Conservation (phyloP, 2,797 vertebrate species). For the Lepidocolaptes lacrymiger region DNA sequence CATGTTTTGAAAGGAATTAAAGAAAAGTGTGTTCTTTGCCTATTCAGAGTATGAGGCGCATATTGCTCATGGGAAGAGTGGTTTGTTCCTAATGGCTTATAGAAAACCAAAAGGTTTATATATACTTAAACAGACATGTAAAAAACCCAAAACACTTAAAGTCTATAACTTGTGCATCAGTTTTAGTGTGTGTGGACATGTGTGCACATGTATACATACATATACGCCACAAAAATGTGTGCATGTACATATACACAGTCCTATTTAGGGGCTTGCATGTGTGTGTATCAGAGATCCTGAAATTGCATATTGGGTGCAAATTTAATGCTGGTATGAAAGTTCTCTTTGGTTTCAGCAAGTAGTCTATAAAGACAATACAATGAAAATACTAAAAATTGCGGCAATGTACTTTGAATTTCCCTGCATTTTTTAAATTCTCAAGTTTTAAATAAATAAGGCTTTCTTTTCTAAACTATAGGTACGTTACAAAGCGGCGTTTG, state of each 20-base stretch:
- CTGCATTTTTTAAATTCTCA: conserved; percentile 71
- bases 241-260: neutral
- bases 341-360: conserved; percentile 88
- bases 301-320: conserved; percentile 77
- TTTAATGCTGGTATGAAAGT: conserved; percentile 79
- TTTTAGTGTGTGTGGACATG: conserved; percentile 61
- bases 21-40: conserved; percentile 33
- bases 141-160: conserved; percentile 56
- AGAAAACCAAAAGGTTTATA: conserved; percentile 40
- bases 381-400: conserved; percentile 66
- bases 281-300: conserved; percentile 68
- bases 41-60: neutral
- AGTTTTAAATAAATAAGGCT: conserved; percentile 75
- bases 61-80: conserved; percentile 71
- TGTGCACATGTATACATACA: neutral
- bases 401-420: conserved; percentile 69
- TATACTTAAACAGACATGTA: conserved; percentile 49
- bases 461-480: conserved; percentile 66
- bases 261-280: neutral
- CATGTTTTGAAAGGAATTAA: conserved; percentile 7
- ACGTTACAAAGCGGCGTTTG: conserved; percentile 41
- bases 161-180: conserved; percentile 73
- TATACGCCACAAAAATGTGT: neutral
- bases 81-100: conserved; percentile 57
- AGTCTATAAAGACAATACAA: conserved; percentile 69